Conservation (phyloP, 2,888 invertebrate species). For the Orchesellides sinensis region DNA sequence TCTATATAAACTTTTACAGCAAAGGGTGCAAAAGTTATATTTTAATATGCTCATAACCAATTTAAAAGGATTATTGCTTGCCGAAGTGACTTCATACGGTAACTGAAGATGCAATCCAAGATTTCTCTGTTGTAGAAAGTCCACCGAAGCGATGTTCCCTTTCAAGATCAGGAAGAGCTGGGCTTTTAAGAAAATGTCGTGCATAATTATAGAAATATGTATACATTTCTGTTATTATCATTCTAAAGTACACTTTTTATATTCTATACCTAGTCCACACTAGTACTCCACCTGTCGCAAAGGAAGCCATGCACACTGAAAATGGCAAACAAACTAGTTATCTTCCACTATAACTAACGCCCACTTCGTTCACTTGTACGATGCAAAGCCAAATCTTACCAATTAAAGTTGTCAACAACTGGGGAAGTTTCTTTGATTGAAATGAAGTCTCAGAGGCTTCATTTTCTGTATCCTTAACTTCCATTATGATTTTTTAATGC, state of each 20-base stretch:
- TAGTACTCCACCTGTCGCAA: constrained; percentile 61
- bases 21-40: background rate
- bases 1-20: too few species aligned
- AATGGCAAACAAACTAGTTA: background rate
- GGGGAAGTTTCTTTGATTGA: too few species aligned
- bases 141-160: constrained; percentile 34
- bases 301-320: constrained; percentile 60
- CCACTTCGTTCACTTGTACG: too few species aligned
- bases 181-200: constrained; percentile 21
- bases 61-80: background rate
- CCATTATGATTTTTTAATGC: too few species aligned
- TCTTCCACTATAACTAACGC: too few species aligned
- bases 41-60: background rate
- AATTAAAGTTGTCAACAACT: too few species aligned
- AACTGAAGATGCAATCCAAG: constrained; percentile 81
- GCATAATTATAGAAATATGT: background rate
- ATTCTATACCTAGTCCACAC: constrained; percentile 60
- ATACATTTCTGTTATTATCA: background rate
- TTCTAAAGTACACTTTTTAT: background rate
- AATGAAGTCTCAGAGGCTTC: too few species aligned
- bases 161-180: constrained; percentile 67
- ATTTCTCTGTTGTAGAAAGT: constrained; percentile 78
- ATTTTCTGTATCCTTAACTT: too few species aligned
- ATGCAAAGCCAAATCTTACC: too few species aligned
- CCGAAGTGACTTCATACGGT: too few species aligned